Conservation (phyloP, 2,113 vertebrate species). For the Alethe castanea region DNA sequence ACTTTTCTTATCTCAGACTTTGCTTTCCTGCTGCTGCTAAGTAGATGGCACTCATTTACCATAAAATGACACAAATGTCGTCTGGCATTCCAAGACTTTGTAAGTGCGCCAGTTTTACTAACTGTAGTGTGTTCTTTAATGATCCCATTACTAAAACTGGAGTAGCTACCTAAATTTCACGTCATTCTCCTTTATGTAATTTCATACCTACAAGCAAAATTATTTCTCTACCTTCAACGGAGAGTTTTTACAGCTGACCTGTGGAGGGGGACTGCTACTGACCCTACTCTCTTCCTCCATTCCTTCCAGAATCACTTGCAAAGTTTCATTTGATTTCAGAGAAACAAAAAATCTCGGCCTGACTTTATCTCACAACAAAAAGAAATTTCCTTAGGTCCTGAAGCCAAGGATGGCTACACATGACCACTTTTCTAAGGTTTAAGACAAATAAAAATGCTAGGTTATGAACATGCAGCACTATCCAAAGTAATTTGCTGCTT, state of each 20-base stretch:
- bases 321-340: neutral
- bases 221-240: neutral
- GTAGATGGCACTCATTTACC: neutral
- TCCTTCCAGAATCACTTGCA: neutral
- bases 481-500: conserved; percentile 40
- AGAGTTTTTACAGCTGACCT: neutral
- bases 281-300: neutral
- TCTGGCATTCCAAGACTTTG: neutral
- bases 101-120: neutral
- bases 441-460: neutral
- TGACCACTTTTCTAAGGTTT: neutral
- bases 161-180: neutral
- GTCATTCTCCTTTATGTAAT: neutral
- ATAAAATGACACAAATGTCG: neutral
- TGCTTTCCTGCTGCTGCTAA: neutral
- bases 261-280: neutral
- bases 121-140: neutral
- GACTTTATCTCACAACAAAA: neutral
- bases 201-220: neutral
- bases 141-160: neutral
- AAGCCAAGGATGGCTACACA: neutral
- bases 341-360: neutral
- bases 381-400: neutral
- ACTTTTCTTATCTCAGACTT: neutral
- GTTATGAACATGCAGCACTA: neutral